phyloP scores from a whole-genome alignment of 1,140 invertebrate genomes.

The Euglossa dilemma region DNA sequence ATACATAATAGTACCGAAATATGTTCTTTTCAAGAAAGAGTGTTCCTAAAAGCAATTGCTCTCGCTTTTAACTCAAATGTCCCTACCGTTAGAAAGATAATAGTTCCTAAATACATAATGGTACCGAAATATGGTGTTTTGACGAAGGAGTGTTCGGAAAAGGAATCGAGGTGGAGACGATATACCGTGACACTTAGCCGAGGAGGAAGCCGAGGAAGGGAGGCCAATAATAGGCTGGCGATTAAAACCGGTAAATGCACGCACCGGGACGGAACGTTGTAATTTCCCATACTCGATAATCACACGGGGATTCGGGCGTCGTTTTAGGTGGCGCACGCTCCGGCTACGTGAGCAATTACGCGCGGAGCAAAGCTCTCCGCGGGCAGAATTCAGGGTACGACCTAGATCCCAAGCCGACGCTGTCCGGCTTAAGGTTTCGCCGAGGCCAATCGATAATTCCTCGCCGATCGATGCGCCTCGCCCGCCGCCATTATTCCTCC shows the following conservation, averaged over 20 bases:
- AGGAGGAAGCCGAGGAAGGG: neutral
- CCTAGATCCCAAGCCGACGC: conserved; percentile 71
- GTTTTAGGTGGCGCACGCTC: conserved; percentile 54
- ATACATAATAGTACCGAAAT: too few relatives aligned
- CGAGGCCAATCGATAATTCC: conserved; percentile 74
- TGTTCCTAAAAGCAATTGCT: too few relatives aligned
- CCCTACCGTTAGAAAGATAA: too few relatives aligned
- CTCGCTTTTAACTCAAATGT: too few relatives aligned
- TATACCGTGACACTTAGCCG: too few relatives aligned
- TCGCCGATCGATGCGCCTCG: conserved; percentile 70
- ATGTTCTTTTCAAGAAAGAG: too few relatives aligned
- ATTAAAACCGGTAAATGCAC: conserved; percentile 53
- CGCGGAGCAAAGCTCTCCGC: conserved; percentile 36
- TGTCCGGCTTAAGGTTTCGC: conserved; percentile 59
- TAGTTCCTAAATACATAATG: too few relatives aligned
- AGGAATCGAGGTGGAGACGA: too few relatives aligned
- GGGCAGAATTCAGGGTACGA: conserved; percentile 76
- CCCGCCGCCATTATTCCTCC: conserved; percentile 59
- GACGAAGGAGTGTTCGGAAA: too few relatives aligned
- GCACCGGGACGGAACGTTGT: conserved; percentile 39
- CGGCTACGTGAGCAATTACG: conserved; percentile 62
- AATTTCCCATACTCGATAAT: conserved; percentile 68
- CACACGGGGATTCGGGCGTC: conserved; percentile 42
- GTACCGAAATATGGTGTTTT: too few relatives aligned
- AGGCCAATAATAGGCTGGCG: conserved; percentile 15